Evolutionary conservation across 2,888 invertebrate species (phyloP).

Genomic region (Mythimna loreyi): DNA sequence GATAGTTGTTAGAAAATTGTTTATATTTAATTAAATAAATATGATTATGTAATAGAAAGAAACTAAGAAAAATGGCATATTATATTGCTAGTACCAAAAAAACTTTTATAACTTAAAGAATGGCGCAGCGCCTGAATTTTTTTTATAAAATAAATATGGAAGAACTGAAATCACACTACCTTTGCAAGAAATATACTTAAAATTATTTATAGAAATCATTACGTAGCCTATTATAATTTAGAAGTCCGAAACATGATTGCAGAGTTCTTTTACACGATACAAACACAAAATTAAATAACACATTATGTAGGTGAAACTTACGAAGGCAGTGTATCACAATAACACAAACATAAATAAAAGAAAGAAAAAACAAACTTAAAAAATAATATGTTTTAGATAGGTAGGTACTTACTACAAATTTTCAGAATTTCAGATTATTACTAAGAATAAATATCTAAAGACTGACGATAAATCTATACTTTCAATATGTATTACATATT

Average conservation of each 20-base stretch:
- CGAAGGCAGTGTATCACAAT: constrained; percentile 51
- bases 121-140: constrained; percentile 36
- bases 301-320: constrained; percentile 5
- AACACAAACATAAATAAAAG: constrained; percentile 44
- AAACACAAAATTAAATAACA: constrained; percentile 13
- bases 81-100: constrained; percentile 59
- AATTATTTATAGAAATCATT: constrained; percentile 22
- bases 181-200: constrained; percentile 28
- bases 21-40: constrained; percentile 52
- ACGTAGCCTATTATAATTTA: constrained; percentile 39
- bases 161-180: constrained; percentile 65
- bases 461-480: constrained; percentile 47
- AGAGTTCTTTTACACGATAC: constrained; percentile 20
- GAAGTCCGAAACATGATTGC: constrained; percentile 45
- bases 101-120: constrained; percentile 42
- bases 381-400: constrained; percentile 42
- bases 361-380: constrained; percentile 41
- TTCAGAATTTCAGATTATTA: constrained; percentile 55
- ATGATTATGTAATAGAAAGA: constrained; percentile 43
- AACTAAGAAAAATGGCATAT: constrained; percentile 49
- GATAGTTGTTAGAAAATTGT: constrained; percentile 35
- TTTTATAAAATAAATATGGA: constrained; percentile 61
- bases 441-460: constrained; percentile 66
- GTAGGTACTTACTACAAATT: constrained; percentile 36
- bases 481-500: constrained; percentile 53